These are phyloP conservation scores for Eumeta japonica DNA, from an alignment of 1,140 invertebrate species.

Conservation along the genomic window DNA sequence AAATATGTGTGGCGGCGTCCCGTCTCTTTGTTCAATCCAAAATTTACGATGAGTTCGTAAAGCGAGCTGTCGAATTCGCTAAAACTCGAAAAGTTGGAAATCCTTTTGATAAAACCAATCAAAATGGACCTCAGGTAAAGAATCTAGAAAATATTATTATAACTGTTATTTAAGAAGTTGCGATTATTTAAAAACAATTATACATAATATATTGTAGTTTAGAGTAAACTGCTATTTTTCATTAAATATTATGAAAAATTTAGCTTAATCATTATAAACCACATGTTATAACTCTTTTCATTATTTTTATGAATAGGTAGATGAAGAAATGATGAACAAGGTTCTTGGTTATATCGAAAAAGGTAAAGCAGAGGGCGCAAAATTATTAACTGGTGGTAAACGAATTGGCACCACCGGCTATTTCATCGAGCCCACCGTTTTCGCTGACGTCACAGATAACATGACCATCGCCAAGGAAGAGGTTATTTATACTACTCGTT, in stretches of 20 bases:
- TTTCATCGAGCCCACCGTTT: conserved; percentile 78
- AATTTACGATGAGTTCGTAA: conserved; percentile 88
- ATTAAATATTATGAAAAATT: too few species aligned
- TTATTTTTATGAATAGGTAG: too few species aligned
- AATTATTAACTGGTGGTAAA: conserved; percentile 66
- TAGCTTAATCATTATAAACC: too few species aligned
- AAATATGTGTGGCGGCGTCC: conserved; percentile 90
- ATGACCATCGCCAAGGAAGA: conserved; percentile 81
- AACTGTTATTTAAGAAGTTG: too few species aligned
- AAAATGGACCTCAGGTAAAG: conserved; percentile 85
- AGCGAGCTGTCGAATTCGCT: conserved; percentile 68
- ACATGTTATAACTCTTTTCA: too few species aligned
- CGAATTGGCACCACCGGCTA: conserved; percentile 65
- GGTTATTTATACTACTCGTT: too few species aligned
- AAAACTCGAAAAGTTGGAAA: conserved; percentile 74
- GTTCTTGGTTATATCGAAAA: conserved; percentile 67
- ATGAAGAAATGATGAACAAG: conserved; percentile 65
- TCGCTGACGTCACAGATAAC: conserved; percentile 72
- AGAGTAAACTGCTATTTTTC: too few species aligned
- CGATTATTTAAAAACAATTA: too few species aligned
- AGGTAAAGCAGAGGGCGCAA: conserved; percentile 74
- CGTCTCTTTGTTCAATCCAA: conserved; percentile 83
- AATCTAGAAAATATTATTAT: conserved; percentile 7
- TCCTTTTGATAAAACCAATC: conserved; percentile 67
- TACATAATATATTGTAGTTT: too few species aligned